Evolutionary conservation across 2,113 vertebrate genomes (phyloP).

Genomic region (Phrynosoma platyrhinos): DNA sequence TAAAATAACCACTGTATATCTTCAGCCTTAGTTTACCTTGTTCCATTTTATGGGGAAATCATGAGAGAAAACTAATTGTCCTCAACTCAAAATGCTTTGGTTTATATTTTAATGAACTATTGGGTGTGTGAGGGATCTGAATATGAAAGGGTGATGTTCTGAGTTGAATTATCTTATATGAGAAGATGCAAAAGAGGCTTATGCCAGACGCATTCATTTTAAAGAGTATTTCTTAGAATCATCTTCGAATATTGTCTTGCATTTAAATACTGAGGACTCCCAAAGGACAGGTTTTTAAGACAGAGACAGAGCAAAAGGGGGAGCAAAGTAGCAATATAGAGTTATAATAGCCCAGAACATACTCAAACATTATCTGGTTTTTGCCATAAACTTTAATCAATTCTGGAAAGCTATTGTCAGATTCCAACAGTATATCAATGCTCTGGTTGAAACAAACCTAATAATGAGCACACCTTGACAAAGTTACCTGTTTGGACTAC

Average conservation of each 20-base stretch:
- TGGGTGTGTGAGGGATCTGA: not conserved
- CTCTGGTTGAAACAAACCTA: not conserved
- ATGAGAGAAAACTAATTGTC: not conserved
- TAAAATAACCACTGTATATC: not conserved
- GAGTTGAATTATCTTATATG: not conserved
- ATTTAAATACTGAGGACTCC: not conserved
- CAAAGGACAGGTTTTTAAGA: not conserved
- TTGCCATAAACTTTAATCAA: not conserved
- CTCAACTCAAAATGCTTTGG: not conserved
- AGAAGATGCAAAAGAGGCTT: not conserved
- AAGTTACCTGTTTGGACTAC: not conserved
- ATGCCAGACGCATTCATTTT: not conserved
- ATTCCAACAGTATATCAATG: not conserved
- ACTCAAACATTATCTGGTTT: too few species aligned
- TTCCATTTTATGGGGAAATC: not conserved
- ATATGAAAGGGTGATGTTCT: not conserved
- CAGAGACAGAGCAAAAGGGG: too few species aligned
- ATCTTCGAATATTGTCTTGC: not conserved
- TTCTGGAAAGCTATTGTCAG: not conserved
- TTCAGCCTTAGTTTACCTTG: not conserved
- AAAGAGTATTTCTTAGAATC: not conserved
- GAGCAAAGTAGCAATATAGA: too few species aligned
- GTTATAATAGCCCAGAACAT: too few species aligned
- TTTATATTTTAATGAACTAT: not conserved
- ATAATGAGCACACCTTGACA: not conserved